Evolutionary conservation across 1,140 invertebrate genomes (phyloP).

Genomic region (Stegodyphus mimosarum): DNA sequence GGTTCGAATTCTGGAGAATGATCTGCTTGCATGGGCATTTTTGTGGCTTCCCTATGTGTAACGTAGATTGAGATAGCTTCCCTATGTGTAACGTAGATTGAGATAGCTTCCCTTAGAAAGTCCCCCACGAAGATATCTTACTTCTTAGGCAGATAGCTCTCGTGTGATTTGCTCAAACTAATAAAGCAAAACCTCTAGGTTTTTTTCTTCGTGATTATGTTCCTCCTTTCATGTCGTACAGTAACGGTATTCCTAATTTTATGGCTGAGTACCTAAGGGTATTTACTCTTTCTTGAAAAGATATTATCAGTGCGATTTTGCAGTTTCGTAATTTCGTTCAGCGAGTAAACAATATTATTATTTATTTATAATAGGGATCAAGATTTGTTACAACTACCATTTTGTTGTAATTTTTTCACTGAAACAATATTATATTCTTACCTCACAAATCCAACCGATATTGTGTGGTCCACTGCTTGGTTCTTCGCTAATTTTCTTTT

Average conservation of each 20-base stretch:
- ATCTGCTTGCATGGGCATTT: no score
- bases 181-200: no score
- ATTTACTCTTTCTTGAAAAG: neutral
- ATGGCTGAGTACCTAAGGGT: neutral
- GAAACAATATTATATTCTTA: constrained; percentile 60
- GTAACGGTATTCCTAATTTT: neutral
- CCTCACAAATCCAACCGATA: constrained; percentile 70
- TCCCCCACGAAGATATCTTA: no score
- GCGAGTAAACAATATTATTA: neutral
- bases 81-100: no score
- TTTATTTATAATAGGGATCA: neutral
- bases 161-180: no score
- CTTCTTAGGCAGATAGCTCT: no score
- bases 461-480: constrained; percentile 67
- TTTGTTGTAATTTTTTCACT: neutral
- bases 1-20: no score
- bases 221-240: no score
- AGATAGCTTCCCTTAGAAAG: no score
- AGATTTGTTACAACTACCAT: neutral
- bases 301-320: neutral
- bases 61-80: no score
- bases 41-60: no score
- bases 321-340: neutral
- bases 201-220: no score
- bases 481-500: constrained; percentile 68